Conservation (phyloP, 2,797 vertebrate genomes). For the Aselliscus stoliczkanus region DNA sequence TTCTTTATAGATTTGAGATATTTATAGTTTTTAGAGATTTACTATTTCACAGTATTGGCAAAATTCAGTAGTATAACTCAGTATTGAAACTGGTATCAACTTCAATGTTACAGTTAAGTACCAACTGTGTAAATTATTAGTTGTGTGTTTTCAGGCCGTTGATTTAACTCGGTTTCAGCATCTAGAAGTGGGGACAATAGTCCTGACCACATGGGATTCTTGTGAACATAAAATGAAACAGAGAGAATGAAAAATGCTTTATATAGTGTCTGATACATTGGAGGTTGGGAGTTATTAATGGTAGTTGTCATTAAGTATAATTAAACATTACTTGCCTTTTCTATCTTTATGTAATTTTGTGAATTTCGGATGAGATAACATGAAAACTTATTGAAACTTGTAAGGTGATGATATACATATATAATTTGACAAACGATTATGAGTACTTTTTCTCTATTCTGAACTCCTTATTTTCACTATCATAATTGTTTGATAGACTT, state of each 20-base stretch:
- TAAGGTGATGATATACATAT: neutral
- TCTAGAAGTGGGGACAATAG: neutral
- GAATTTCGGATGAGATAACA: neutral
- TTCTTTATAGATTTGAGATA: neutral
- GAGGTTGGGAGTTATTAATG: neutral
- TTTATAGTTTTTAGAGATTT: neutral
- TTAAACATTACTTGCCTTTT: conserved; percentile 13
- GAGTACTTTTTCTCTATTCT: neutral
- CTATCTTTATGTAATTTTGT: neutral
- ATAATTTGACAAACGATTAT: neutral
- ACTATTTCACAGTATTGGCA: neutral
- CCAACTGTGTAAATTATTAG: neutral
- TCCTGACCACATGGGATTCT: neutral
- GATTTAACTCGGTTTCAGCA: neutral
- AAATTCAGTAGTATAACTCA: neutral
- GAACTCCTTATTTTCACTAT: neutral
- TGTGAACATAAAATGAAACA: neutral
- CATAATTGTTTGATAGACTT: neutral
- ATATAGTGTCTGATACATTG: neutral
- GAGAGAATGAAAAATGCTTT: neutral
- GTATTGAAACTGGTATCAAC: neutral
- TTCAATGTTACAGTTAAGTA: neutral
- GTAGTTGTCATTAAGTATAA: neutral
- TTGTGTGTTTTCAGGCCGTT: neutral
- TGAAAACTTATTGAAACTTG: neutral